Evolutionary conservation across 2,888 invertebrate genomes (phyloP), one percentile per base, ranked within the genome.

Genomic region (Andrena bucephala): DNA sequence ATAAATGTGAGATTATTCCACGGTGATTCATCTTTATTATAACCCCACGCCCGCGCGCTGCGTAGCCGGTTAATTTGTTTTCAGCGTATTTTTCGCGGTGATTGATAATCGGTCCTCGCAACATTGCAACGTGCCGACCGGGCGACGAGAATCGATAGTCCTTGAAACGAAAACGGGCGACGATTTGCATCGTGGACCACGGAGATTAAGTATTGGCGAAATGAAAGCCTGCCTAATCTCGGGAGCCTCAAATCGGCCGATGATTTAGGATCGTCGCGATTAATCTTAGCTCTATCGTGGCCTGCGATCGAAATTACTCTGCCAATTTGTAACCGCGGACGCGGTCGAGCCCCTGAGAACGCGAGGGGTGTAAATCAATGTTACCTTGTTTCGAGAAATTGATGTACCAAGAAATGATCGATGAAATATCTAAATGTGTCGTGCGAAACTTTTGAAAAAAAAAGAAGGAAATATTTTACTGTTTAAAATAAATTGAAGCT

Each of bases 1-100:
- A 85, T 89, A 89, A 91, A 90, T 89, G 85, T 80, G 82, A 88
- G 85, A 90, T 90, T 89, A 88, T 90, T 87, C 69, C 73, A n/a
- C 68, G 70, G 67, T 85, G 81, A 89, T 90, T 89, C 85, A 84
- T 90, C 88, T 87, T 89, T 87, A 88, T 91, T 89, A 86, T 88
- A 87, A 74, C 13, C 10, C 24, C 20, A 27, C 10, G 65, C 63
- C 57, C 62, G 50, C 31, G 70, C 63, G 24, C 42, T 31, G 50
- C 62, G 69, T 70, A 74, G 86, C 83, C 36, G 36, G 36, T 85
- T 86, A 89, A 89, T 91, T 89, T 87, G 88, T 89, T 87, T 79
- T 73, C 73, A 36, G 80, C 82, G 79, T 85, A 79, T 87, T 87
- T 79, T 70, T 71, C n/a, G 54, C 20, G 20, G 36, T 77, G 85